phyloP scores from a whole-genome alignment of 2,797 vertebrate species.

The Tragelaphus eurycerus region DNA sequence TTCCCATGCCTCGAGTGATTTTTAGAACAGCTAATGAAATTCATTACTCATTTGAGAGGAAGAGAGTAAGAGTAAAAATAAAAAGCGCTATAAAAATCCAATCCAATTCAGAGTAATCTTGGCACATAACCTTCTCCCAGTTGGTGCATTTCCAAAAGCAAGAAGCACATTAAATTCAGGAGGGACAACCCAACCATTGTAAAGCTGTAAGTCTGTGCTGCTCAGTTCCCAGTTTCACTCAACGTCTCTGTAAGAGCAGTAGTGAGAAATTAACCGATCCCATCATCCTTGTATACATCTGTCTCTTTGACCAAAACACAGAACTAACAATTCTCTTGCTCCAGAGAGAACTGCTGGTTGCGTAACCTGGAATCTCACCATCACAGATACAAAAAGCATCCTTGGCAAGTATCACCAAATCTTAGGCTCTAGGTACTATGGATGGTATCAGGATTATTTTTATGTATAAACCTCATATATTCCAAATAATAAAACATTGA shows the following conservation, averaged over 20 bases:
- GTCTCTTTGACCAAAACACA: neutral
- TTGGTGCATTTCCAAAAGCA: slow-evolving; percentile 80
- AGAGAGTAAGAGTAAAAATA: slow-evolving; percentile 78
- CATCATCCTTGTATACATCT: neutral
- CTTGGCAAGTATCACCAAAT: neutral
- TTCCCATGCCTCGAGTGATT: slow-evolving; percentile 66
- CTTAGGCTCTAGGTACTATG: neutral
- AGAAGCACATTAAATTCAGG: slow-evolving; percentile 80
- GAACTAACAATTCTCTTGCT: neutral
- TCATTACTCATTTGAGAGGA: slow-evolving; percentile 81
- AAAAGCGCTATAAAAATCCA: slow-evolving; percentile 79
- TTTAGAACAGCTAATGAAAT: slow-evolving; percentile 75
- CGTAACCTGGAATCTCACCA: neutral
- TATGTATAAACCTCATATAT: neutral
- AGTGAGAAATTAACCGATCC: slow-evolving; percentile 54
- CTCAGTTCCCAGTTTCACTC: slow-evolving; percentile 63
- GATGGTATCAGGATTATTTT: neutral
- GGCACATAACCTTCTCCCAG: slow-evolving; percentile 69
- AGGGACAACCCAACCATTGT: slow-evolving; percentile 73
- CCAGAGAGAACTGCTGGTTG: slow-evolving; percentile 21
- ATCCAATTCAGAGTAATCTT: slow-evolving; percentile 72
- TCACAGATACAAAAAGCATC: neutral
- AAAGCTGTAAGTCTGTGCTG: slow-evolving; percentile 77
- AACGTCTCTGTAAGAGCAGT: slow-evolving; percentile 29
- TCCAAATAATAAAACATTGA: neutral